Evolutionary conservation across 92 coral and sea anemone species (phyloP), one percentile per base, ranked within the genome.

Genomic region (Epizoanthus scotinus): DNA sequence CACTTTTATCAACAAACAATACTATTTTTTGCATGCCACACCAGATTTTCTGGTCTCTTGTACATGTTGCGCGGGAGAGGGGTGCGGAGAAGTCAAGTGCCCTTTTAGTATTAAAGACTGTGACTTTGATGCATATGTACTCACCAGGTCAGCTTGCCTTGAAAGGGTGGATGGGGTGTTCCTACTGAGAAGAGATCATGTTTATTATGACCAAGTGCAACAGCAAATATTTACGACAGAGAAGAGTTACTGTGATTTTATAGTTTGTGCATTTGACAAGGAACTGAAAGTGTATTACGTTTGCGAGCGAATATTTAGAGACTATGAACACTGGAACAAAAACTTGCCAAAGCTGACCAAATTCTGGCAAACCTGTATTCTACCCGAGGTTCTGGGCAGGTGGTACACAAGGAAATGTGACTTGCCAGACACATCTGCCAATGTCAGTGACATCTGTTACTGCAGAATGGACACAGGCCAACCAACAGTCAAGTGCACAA

Each of bases 291-390:
- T 81, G 26, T 54, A 62, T 57, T 86, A 42, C 42, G 59, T 80
- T 10, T 66, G 53, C 55, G 86, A 85, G 73, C 75, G 88, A 18
- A 55, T 85, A 12, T 29, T 34, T 17, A 71, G 72, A 49, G 88
- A 85, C 57, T n/a, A 59, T 64, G 79, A 55, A 9, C 85, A 78
- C 83, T 85, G 83, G 83, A 74, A 34, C 29, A 63, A 62, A 29
- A 78, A 63, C 38, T 57, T 87, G 66, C 86, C 87, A 22, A 87
- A 87, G 70, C 64, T 87, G 47, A 59, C 70, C 38, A 73, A 52
- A 47, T 86, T 86, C 70, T 86, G 90, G 90, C 66, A 81, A 67
- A 86, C 90, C 27, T 86, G 90, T 62, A 61, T 87, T 69, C 86
- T 87, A 24, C 84, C 87, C 4, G 87, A 87, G 71, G 72, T 87